These are phyloP conservation scores for Cariama cristata DNA, from an alignment of 2,113 vertebrate species.

Conservation along the genomic window DNA sequence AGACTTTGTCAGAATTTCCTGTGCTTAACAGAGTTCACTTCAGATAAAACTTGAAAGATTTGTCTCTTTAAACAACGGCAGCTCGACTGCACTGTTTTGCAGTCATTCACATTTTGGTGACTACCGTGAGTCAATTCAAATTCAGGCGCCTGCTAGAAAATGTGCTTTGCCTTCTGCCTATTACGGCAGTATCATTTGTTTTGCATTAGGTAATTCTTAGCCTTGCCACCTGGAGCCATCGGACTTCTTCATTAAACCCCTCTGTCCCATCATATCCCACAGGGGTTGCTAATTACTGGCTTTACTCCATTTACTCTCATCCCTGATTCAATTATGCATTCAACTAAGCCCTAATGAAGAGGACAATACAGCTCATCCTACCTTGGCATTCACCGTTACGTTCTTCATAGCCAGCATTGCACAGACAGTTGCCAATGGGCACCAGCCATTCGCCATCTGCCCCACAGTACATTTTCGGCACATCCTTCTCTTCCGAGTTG, in stretches of 20 bases:
- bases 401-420: constrained; percentile 95
- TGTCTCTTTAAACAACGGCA: constrained; percentile 6
- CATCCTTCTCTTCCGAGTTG: constrained; percentile 96
- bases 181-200: constrained; percentile 51
- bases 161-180: constrained; percentile 69
- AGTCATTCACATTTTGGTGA: constrained; percentile 48
- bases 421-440: constrained; percentile 97
- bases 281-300: constrained; percentile 85
- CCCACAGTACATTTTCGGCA: constrained; percentile 99
- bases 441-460: constrained; percentile 99
- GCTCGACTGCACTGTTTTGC: not conserved
- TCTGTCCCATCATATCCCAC: constrained; percentile 79
- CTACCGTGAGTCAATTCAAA: not conserved
- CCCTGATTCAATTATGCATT: constrained; percentile 79
- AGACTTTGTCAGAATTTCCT: not conserved
- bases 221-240: constrained; percentile 78
- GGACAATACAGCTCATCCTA: constrained; percentile 76
- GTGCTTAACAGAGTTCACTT: not conserved
- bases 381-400: constrained; percentile 93
- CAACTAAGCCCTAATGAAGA: constrained; percentile 70
- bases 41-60: not conserved
- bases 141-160: constrained; percentile 64
- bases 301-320: constrained; percentile 81
- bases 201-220: constrained; percentile 68
- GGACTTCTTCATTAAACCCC: constrained; percentile 76